phyloP scores from a whole-genome alignment of 2,113 vertebrate species.

The Hyaena hyaena region DNA sequence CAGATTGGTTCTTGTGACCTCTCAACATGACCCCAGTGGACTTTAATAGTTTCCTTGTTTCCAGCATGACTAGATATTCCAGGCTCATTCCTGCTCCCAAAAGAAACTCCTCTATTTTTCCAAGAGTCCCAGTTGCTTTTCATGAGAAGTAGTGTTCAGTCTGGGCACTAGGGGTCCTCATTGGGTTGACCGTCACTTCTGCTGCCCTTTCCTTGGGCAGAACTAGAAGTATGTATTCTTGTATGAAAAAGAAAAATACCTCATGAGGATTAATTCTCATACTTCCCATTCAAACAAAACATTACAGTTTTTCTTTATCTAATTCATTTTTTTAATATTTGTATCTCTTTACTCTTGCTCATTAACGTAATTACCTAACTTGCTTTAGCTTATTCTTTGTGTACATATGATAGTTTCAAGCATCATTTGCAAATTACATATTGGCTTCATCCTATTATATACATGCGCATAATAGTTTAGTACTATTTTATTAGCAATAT shows the following conservation, averaged over 20 bases:
- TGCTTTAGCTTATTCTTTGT: background rate
- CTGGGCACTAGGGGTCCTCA: conserved; percentile 42
- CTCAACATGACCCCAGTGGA: background rate
- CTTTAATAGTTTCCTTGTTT: background rate
- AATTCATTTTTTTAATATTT: conserved; percentile 41
- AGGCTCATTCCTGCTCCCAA: background rate
- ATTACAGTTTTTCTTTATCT: background rate
- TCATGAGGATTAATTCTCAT: background rate
- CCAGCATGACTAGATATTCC: background rate
- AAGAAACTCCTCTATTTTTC: background rate
- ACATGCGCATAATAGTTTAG: background rate
- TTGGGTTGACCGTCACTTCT: background rate
- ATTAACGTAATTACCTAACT: conserved; percentile 15
- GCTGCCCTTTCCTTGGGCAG: background rate
- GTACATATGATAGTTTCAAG: background rate
- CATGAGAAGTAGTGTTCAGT: background rate
- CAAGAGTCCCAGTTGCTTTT: background rate
- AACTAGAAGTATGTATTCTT: background rate
- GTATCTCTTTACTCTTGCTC: conserved; percentile 23
- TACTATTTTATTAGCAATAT: conserved; percentile 1
- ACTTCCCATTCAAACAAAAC: conserved; percentile 11
- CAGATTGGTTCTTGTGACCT: background rate
- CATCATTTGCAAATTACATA: background rate
- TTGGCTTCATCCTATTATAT: background rate
- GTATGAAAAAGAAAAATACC: background rate